phyloP scores from a whole-genome alignment of 2,113 vertebrate genomes.

The Engraulis encrasicolus region DNA sequence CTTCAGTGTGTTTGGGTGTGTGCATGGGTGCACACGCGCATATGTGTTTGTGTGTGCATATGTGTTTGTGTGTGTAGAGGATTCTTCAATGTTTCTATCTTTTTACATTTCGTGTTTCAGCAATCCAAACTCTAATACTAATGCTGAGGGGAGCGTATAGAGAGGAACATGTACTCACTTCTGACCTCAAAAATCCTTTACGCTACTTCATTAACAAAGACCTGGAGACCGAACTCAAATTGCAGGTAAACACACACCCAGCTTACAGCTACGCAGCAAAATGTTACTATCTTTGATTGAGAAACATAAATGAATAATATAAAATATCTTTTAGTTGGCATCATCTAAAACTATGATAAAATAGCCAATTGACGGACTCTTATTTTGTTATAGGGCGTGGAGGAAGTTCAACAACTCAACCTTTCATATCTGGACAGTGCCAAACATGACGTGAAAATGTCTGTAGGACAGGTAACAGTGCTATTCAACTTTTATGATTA shows the following conservation, averaged over 20 bases:
- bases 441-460: neutral
- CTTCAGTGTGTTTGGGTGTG: neutral
- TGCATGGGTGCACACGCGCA: neutral
- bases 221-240: neutral
- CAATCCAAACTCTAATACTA: neutral
- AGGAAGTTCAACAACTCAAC: neutral
- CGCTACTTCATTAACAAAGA: neutral
- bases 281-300: neutral
- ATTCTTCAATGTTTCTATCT: too few relatives aligned
- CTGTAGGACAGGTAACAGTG: neutral
- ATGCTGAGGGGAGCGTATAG: conserved; percentile 7
- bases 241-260: neutral
- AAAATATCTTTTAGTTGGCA: neutral
- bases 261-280: neutral
- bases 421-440: neutral
- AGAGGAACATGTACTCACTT: conserved; percentile 7
- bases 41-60: neutral
- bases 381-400: neutral
- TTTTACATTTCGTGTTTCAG: neutral
- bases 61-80: conserved; percentile 7
- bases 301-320: neutral
- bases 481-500: neutral
- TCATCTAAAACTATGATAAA: neutral
- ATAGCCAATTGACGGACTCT: neutral
- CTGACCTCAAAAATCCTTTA: neutral